These are phyloP conservation scores for Mesocentrotus franciscanus DNA, from an alignment of 53 echinoderm and acorn worm genomes.

Conservation along the genomic window DNA sequence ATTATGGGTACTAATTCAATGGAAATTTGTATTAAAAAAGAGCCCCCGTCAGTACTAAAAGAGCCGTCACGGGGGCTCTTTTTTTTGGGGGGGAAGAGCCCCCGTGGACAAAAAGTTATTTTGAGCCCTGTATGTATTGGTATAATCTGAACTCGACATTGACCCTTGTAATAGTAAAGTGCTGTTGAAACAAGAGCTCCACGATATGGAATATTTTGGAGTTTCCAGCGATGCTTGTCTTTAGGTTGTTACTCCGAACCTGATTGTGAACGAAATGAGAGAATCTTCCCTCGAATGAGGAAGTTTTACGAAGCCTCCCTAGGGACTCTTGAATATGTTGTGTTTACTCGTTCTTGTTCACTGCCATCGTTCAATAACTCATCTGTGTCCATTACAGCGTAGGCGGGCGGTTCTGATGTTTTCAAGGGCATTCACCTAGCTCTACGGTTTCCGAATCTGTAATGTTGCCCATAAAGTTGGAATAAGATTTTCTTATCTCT, in stretches of 20 bases:
- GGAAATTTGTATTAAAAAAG: no score
- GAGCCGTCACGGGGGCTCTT: background rate
- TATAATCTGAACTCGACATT: background rate
- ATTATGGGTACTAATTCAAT: no score
- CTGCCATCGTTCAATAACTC: background rate
- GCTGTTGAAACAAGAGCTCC: background rate
- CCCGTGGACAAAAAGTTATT: no score
- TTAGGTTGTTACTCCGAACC: background rate
- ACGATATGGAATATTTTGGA: background rate
- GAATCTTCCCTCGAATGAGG: background rate
- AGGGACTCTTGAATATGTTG: background rate
- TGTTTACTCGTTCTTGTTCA: conserved; percentile 17
- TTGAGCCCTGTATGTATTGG: no score
- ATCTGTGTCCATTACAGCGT: background rate
- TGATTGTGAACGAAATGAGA: background rate
- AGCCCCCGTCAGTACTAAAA: no score
- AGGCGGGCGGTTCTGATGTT: background rate
- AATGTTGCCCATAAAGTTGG: no score
- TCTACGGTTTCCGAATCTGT: no score
- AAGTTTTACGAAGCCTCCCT: background rate
- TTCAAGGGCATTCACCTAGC: background rate
- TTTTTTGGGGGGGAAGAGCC: no score
- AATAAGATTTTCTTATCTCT: no score
- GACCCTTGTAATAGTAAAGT: background rate
- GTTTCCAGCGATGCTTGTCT: background rate